Conservation (phyloP, 2,797 vertebrate genomes). For the Typhlichthys subterraneus region DNA sequence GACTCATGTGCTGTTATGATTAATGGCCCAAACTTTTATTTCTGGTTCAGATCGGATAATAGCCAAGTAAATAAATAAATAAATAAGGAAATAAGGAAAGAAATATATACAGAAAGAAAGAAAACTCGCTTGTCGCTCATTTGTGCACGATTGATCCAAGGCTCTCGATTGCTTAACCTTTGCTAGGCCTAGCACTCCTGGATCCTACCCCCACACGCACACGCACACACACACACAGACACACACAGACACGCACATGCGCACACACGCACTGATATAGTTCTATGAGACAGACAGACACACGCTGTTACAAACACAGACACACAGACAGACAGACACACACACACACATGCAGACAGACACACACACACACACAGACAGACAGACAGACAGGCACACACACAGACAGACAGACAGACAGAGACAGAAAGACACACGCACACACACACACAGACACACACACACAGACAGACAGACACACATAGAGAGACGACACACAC, state of each 20-base stretch:
- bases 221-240: not conserved
- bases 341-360: too few species aligned
- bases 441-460: too few species aligned
- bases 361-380: too few species aligned
- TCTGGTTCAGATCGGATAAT: slow-evolving; percentile 55
- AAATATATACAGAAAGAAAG: not conserved
- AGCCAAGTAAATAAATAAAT: slow-evolving; percentile 14
- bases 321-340: too few species aligned
- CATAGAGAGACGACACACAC: too few species aligned
- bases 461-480: too few species aligned
- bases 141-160: slow-evolving; percentile 52
- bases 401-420: too few species aligned
- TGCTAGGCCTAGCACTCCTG: slow-evolving; percentile 22
- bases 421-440: too few species aligned
- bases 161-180: slow-evolving; percentile 33
- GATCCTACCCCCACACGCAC: not conserved
- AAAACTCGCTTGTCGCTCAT: slow-evolving; percentile 55
- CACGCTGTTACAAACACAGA: too few species aligned
- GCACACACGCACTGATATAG: not conserved
- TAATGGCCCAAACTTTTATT: slow-evolving; percentile 61
- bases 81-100: slow-evolving; percentile 38
- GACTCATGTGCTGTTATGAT: slow-evolving; percentile 57
- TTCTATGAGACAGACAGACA: too few species aligned
- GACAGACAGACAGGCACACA: too few species aligned
- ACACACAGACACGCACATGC: not conserved